Evolutionary conservation across 2,888 invertebrate genomes (phyloP), one percentile per base, ranked within the genome.

Genomic region (Aspidiotus rigidus): DNA sequence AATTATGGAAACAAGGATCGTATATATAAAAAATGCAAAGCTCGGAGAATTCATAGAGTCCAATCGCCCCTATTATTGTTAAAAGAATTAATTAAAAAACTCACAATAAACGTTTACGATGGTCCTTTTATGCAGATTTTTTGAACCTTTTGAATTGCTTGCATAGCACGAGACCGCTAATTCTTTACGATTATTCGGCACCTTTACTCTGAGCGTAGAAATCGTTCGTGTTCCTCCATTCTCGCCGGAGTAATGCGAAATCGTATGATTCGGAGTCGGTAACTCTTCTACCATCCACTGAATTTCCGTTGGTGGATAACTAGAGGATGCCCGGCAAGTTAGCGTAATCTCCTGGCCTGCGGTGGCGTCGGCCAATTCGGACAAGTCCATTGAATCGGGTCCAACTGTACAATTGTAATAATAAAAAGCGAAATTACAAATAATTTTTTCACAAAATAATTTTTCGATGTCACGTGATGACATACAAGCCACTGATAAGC

Each of bases 401-500:
- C 93, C 89, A 80, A 95, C 96, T 96, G 82, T 7, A 17, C 15
- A 17, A n/a, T n/a, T n/a, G n/a, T n/a, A n/a, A n/a, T 8, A 13
- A n/a, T 16, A 7, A 15, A 55, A n/a, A 13, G 17, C 56, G 17
- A 55, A 55, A 55, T n/a, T 9, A 55, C n/a, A 17, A 53, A n/a
- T 53, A 53, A 53, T n/a, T 53, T 53, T 5, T 53, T 28, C 28
- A 28, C 28, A 28, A 28, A 28, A 28, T 5, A 1, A 28, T 28
- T 28, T 28, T 28, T 28, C 5, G 2, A 28, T 3, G 28, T 28
- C 28, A 28, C 1, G 5, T 3, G 5, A 28, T 28, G 28, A 90
- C 94, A 93, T 82, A 96, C 96, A 96, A 54, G 92, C 81, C 1
- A 97, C 96, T 66, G 88, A 88, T 70, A 96, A 84, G 74, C 89